Percentiles rank a stretch among this genome's conserved stretches.
Conservation (phyloP, 2,113 vertebrate genomes). For the Zosterops lateralis region DNA sequence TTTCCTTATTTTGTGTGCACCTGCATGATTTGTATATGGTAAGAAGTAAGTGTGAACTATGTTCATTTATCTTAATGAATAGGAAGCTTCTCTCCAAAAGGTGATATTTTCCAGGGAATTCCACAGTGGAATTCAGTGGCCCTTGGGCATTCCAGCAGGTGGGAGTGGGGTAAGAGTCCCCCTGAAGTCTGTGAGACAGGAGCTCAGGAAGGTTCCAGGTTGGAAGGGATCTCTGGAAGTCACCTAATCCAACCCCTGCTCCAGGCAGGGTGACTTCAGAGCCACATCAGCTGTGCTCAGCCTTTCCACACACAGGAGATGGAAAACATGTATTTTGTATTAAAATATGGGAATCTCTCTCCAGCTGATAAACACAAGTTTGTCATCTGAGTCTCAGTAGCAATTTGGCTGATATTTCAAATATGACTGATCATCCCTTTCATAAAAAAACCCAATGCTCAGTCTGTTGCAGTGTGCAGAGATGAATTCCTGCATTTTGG, state of each 20-base stretch:
- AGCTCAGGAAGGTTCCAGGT: not conserved
- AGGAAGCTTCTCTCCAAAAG: not conserved
- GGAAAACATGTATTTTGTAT: not conserved
- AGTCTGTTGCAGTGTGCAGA: not conserved
- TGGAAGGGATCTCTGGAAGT: not conserved
- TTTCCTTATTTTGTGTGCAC: not conserved
- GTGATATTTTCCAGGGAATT: not conserved
- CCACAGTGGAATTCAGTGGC: not conserved
- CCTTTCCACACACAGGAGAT: not conserved
- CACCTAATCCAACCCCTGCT: not conserved
- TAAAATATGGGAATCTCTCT: not conserved
- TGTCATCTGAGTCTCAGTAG: not conserved
- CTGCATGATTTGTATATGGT: not conserved
- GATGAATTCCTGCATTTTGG: not conserved
- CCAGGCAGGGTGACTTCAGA: not conserved
- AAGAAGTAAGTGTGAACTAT: not conserved
- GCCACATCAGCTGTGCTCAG: not conserved
- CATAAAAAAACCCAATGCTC: not conserved
- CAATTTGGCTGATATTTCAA: not conserved
- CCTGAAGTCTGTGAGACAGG: not conserved
- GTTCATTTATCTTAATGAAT: not conserved
- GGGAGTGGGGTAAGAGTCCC: not conserved
- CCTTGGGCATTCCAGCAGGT: accelerated
- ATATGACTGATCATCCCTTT: not conserved
- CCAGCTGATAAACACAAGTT: not conserved